phyloP scores from a whole-genome alignment of 2,888 invertebrate genomes.

The Yponomeuta cagnagella region DNA sequence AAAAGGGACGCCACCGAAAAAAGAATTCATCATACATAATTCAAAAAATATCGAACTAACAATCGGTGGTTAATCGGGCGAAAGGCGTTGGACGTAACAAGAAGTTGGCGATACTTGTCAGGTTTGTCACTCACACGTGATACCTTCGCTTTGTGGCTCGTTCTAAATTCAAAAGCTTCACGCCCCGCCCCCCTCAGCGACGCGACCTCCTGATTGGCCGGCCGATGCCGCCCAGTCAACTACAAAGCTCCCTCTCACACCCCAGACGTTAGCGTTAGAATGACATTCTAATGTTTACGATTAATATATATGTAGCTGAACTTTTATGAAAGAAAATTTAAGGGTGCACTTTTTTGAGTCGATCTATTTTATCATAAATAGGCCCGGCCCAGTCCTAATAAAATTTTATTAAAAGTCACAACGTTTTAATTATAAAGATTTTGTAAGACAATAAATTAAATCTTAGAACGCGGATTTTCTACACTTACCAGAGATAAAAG shows the following conservation, averaged over 20 bases:
- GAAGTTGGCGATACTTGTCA: constrained; percentile 13
- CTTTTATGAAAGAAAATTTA: background rate
- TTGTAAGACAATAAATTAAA: too few relatives aligned
- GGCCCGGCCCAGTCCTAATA: too few relatives aligned
- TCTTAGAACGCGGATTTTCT: too few relatives aligned
- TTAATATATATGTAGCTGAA: constrained; percentile 15
- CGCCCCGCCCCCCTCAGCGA: constrained; percentile 52
- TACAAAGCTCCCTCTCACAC: constrained; percentile 52
- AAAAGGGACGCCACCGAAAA: too few relatives aligned
- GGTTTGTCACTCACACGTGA: constrained; percentile 32
- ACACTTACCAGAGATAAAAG: too few relatives aligned
- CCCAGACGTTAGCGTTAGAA: constrained; percentile 42
- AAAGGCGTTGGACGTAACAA: background rate
- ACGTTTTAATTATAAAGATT: too few relatives aligned
- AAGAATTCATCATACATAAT: background rate
- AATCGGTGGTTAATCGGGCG: constrained; percentile 3
- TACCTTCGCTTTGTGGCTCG: constrained; percentile 67
- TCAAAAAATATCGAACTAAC: background rate
- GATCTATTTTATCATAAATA: too few relatives aligned
- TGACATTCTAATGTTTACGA: constrained; percentile 71
- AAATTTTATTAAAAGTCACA: too few relatives aligned
- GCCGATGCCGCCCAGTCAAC: constrained; percentile 59
- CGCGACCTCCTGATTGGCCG: constrained; percentile 45
- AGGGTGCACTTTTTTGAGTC: too few relatives aligned
- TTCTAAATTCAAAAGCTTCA: constrained; percentile 48